A percentile compares a stretch with the other conserved stretches of the same genome.
Evolutionary conservation across 1,140 invertebrate species (phyloP).

Genomic region (Andricus grossulariae): DNA sequence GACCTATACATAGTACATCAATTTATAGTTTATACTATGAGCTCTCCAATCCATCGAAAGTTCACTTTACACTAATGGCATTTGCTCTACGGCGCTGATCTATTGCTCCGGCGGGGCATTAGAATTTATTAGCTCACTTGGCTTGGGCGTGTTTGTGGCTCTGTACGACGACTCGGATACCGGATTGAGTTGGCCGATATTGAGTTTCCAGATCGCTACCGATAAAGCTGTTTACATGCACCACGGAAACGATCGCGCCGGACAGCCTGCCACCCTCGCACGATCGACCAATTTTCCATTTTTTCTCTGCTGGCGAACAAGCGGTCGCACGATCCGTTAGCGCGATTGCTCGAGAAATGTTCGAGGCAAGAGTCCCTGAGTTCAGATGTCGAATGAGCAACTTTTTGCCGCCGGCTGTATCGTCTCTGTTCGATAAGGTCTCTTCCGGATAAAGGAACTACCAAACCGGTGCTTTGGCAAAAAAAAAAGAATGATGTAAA

Average conservation of each 20-base stretch:
- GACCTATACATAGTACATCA: constrained; percentile 57
- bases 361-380: background rate
- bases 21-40: constrained; percentile 38
- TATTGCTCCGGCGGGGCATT: constrained; percentile 54
- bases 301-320: constrained; percentile 30
- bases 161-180: constrained; percentile 52
- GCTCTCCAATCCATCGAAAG: constrained; percentile 64
- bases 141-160: constrained; percentile 61
- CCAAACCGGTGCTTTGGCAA: no score
- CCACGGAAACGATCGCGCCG: constrained; percentile 52
- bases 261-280: constrained; percentile 53
- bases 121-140: constrained; percentile 66
- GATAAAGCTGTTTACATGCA: constrained; percentile 54
- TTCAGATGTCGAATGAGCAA: background rate
- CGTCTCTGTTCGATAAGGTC: background rate
- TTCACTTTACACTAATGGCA: constrained; percentile 72
- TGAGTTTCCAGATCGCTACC: constrained; percentile 45
- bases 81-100: constrained; percentile 59
- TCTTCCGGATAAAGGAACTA: no score
- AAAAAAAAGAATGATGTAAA: background rate
- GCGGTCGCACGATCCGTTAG: constrained; percentile 43
- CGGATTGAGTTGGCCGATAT: constrained; percentile 45
- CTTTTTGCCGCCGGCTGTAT: constrained; percentile 2
- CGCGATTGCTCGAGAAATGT: constrained; percentile 24
- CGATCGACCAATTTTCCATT: constrained; percentile 52